Evolutionary conservation across 2,888 invertebrate species (phyloP), one percentile per base, ranked within the genome.

Genomic region (Crocallis elinguaria): DNA sequence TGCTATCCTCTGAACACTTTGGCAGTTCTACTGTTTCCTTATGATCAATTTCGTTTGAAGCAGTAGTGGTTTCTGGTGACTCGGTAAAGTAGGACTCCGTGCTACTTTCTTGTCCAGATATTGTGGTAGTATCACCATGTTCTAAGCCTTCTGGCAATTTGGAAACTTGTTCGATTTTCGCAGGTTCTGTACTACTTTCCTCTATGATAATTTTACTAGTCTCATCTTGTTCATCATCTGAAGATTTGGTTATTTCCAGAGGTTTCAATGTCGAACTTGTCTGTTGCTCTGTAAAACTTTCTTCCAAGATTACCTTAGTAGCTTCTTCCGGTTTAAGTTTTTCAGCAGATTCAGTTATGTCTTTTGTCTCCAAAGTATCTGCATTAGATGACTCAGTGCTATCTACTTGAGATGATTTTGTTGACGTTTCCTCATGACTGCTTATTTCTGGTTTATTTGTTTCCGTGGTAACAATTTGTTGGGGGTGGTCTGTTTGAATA

Each of bases 181-280:
- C 6, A n/a, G 17, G 25, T 14, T 38, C 38, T 14, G 38, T 44
- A 33, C 23, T 37, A 36, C 27, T 30, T 23, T 44, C 43, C 8
- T 16, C 33, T 7, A 13, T 14, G 16, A 21, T 27, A n/a, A 21
- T 14, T 29, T 48, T 57, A 36, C 27, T 39, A 11, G 14, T 51
- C 29, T 56, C 42, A 25, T 42, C 39, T 12, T 48, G 14, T 25
- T 49, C 17, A n/a, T 49, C 54, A 13, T 35, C 8, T 27, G 53
- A 37, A n/a, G 29, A 27, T 35, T 30, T 39, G 14, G 42, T 36
- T 5, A 13, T 14, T 30, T 52, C 42, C 0, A 42, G 11, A 36
- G 30, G 25, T 4, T 50, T 25, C 3, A 32, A 30, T 32, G 36
- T 32, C 3, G 36, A 12, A 7, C 27, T 17, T 12, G 9, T 19